Evolutionary conservation across 2,797 vertebrate species (phyloP).

Genomic region (Propithecus perrieri): DNA sequence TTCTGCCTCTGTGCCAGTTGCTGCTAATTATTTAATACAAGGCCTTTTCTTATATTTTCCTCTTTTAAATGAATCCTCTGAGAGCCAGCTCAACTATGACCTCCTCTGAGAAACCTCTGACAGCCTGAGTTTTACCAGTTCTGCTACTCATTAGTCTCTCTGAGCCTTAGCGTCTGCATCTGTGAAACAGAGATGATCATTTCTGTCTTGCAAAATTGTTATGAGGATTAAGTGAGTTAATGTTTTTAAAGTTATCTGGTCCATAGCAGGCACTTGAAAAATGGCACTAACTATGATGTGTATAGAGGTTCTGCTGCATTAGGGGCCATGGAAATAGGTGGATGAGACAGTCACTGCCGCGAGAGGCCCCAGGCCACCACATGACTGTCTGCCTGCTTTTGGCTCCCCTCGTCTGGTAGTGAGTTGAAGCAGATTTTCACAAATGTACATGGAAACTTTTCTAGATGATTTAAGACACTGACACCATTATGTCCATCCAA

Average conservation of each 20-base stretch:
- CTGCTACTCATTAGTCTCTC: background rate
- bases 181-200: background rate
- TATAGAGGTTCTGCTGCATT: background rate
- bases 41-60: background rate
- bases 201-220: background rate
- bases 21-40: background rate
- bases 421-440: constrained; percentile 36
- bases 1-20: background rate
- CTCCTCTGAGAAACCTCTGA: background rate
- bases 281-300: background rate
- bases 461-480: constrained; percentile 31
- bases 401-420: background rate
- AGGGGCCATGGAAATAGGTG: background rate
- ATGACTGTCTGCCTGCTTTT: background rate
- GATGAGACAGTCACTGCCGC: background rate
- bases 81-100: background rate
- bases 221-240: background rate
- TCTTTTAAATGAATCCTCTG: background rate
- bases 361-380: background rate
- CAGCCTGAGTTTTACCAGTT: background rate
- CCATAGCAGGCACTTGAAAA: background rate
- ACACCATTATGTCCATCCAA: constrained; percentile 51
- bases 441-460: background rate
- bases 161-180: background rate
- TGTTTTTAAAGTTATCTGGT: background rate